Base-by-base conservation (phyloP, 2,797 vertebrate genomes). In the Macroramphosus scolopax region DNA sequence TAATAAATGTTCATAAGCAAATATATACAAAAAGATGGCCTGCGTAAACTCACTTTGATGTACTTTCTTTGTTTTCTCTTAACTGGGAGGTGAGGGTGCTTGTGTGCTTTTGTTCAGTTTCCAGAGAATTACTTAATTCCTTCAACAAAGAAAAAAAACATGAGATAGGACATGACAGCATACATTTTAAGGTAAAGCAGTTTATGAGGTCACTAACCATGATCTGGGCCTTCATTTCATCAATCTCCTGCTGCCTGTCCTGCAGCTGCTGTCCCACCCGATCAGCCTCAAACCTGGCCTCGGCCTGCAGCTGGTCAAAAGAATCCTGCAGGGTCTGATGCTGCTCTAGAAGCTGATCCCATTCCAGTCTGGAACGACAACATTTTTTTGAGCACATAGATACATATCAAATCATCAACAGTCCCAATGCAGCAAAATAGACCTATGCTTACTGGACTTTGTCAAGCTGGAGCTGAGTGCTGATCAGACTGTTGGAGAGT, bases 221-320 rank as follows among this genome's bases (percentile, higher is more conserved):
- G 65, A 96, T 86, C 43, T 92, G 88, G 6, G 70, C 76, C 72
- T 89, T 91, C 63, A 94, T 84, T 31, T 85, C 60, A 45, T 89
- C 79, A 20, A 72, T 80, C 77, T 96, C 91, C 60, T 89, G 83
- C 68, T 87, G 91, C 75, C 73, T 80, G 35, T 90, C 89, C 32
- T 88, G 80, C 51, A 97, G 88, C 51, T 91, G 88, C 75, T 92
- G 92, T 48, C 79, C 86, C 36, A 91, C 80, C 46, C 94, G 91
- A 66, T 96, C 93, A 0, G 84, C 83, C 58, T 98, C 95, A 88
- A 95, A 98, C 78, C 93, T 95, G 9, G 90, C 78, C 72, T 95
- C 94, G 31, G 95, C 96, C 68, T 96, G 93, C 44, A 96, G 82
- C 47, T 94, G 93, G 62, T 98, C 94, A 8, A 89, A 93, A 18